These are phyloP conservation scores for Dipus sagitta DNA, from an alignment of 2,797 vertebrate species.

Conservation along the genomic window DNA sequence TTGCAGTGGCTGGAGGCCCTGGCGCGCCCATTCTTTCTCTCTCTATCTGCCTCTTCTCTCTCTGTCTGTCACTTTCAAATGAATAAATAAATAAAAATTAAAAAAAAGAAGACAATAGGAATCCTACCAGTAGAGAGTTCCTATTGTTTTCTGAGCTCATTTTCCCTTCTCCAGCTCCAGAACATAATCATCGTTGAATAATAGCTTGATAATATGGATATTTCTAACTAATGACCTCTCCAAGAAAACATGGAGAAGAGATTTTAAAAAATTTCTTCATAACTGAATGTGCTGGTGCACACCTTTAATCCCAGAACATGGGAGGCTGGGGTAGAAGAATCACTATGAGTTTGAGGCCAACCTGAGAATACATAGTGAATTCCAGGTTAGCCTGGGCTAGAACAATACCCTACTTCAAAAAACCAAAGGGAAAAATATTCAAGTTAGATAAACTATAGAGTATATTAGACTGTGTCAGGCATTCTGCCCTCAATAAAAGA, in stretches of 20 bases:
- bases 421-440: neutral
- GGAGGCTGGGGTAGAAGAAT: too few species aligned
- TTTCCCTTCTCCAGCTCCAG: neutral
- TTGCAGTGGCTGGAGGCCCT: too few species aligned
- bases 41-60: too few species aligned
- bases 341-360: too few species aligned
- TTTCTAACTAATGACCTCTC: neutral
- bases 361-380: too few species aligned
- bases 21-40: too few species aligned
- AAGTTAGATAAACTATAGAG: neutral
- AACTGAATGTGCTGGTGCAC: neutral
- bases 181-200: neutral
- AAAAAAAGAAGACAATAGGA: neutral
- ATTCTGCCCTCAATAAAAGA: neutral
- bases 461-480: neutral
- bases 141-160: neutral
- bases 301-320: too few species aligned
- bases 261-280: too few species aligned
- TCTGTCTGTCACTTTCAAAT: too few species aligned
- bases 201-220: neutral
- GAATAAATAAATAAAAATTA: too few species aligned
- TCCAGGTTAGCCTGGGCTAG: too few species aligned
- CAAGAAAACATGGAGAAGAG: neutral
- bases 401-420: neutral
- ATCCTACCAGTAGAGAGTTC: neutral